Evolutionary conservation across 2,888 invertebrate genomes (phyloP).

Genomic region (Empis livida): DNA sequence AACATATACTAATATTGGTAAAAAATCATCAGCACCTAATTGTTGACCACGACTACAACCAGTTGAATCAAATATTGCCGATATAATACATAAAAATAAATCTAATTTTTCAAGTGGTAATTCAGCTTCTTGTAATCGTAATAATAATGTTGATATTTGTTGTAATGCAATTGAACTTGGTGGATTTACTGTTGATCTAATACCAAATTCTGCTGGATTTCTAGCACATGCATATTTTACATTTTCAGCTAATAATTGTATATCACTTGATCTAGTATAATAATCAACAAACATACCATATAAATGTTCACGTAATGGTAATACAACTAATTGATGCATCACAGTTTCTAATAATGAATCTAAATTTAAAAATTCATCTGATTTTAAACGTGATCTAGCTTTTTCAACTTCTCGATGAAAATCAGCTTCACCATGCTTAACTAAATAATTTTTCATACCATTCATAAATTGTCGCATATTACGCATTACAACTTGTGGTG

Average conservation of each 20-base stretch:
- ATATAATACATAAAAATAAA: slow-evolving; percentile 76
- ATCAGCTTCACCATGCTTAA: slow-evolving; percentile 88
- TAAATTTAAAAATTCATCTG: slow-evolving; percentile 87
- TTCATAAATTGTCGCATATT: slow-evolving; percentile 96
- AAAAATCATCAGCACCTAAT: slow-evolving; percentile 75
- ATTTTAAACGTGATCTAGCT: slow-evolving; percentile 50
- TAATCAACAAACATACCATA: slow-evolving; percentile 78
- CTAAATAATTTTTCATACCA: slow-evolving; percentile 95
- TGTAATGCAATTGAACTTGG: slow-evolving; percentile 64
- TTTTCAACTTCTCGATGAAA: slow-evolving; percentile 80
- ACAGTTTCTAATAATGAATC: slow-evolving; percentile 92
- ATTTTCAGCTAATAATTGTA: slow-evolving; percentile 48
- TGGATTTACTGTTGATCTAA: slow-evolving; percentile 52
- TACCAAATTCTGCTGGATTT: slow-evolving; percentile 31
- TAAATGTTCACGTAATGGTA: slow-evolving; percentile 71
- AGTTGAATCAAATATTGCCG: slow-evolving; percentile 67
- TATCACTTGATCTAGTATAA: slow-evolving; percentile 62
- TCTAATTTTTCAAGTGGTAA: slow-evolving; percentile 89
- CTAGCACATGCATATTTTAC: slow-evolving; percentile 34
- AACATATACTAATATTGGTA: slow-evolving; percentile 85
- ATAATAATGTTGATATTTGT: slow-evolving; percentile 63
- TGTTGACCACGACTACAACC: slow-evolving; percentile 32
- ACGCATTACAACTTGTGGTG: slow-evolving; percentile 77
- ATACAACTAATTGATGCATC: slow-evolving; percentile 81
- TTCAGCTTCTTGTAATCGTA: slow-evolving; percentile 78